These are phyloP conservation scores for Drosophila dives DNA, from an alignment of 2,888 invertebrate species.

Conservation along the genomic window DNA sequence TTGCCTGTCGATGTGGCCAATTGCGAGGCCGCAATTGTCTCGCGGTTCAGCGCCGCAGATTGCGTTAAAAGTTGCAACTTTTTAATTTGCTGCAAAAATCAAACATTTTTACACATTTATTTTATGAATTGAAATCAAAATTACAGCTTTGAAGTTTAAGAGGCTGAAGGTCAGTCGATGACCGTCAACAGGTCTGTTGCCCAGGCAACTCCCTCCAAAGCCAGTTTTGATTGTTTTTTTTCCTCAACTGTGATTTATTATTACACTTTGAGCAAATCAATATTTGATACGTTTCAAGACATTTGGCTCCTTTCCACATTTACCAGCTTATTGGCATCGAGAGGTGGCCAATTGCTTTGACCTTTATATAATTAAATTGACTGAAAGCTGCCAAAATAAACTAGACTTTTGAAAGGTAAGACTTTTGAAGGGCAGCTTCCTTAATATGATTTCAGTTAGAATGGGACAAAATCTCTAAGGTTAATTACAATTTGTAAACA, in stretches of 20 bases:
- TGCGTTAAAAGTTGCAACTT: constrained; percentile 85
- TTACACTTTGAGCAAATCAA: background rate
- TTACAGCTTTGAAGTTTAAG: constrained; percentile 1
- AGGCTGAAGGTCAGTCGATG: constrained; percentile 1
- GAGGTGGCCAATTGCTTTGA: background rate
- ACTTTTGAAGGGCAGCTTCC: background rate
- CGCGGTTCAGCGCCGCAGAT: constrained; percentile 84
- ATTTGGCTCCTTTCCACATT: background rate
- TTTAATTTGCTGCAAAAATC: constrained; percentile 83
- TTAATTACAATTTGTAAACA: background rate
- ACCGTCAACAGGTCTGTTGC: constrained; percentile 30
- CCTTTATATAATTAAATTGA: background rate
- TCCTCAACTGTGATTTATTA: background rate
- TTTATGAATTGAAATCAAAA: constrained; percentile 11
- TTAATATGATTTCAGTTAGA: background rate
- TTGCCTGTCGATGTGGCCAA: constrained; percentile 83
- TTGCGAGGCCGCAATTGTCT: constrained; percentile 85
- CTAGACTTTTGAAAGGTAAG: background rate
- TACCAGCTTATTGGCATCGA: background rate
- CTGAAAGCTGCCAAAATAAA: background rate
- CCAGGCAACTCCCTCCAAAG: constrained; percentile 12
- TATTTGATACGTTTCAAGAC: constrained; percentile 2
- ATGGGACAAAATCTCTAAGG: background rate
- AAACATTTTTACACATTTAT: constrained; percentile 18
- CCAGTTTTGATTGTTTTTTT: background rate